Conservation (phyloP, 2,113 vertebrate genomes). For the Colaptes auratus region DNA sequence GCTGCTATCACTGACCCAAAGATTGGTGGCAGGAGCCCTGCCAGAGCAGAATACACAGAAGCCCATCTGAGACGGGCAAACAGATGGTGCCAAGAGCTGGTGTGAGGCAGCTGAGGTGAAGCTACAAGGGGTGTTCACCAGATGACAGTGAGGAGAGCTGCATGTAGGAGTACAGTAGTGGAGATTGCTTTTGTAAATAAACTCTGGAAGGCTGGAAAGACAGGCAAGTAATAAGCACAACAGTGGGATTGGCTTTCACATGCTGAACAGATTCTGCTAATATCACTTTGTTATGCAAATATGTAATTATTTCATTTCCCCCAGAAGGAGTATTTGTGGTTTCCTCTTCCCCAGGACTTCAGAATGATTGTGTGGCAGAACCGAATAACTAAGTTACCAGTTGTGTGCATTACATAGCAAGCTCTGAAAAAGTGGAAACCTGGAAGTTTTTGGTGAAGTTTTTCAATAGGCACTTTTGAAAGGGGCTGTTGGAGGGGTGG, state of each 20-base stretch:
- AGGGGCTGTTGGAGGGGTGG: not conserved
- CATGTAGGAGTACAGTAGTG: accelerated
- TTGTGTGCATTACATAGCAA: not conserved
- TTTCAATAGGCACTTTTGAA: not conserved
- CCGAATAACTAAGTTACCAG: not conserved
- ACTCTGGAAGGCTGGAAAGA: not conserved
- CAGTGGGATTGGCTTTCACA: not conserved
- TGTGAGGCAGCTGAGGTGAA: accelerated
- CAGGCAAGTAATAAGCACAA: not conserved
- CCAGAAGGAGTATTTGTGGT: constrained; percentile 19
- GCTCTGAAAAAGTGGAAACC: not conserved
- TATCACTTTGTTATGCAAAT: constrained; percentile 61
- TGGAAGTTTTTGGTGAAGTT: not conserved
- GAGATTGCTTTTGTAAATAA: not conserved
- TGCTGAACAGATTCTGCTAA: constrained; percentile 28
- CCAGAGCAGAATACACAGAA: not conserved
- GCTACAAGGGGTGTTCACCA: not conserved
- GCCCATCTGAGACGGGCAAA: not conserved
- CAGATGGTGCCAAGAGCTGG: not conserved
- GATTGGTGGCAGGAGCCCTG: not conserved
- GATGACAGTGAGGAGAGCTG: not conserved
- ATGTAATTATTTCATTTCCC: constrained; percentile 38
- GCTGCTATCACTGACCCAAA: not conserved
- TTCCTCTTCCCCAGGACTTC: constrained; percentile 29
- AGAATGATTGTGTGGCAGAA: not conserved